These are phyloP conservation scores for Bucco capensis DNA, from an alignment of 2,113 vertebrate genomes.

Conservation along the genomic window DNA sequence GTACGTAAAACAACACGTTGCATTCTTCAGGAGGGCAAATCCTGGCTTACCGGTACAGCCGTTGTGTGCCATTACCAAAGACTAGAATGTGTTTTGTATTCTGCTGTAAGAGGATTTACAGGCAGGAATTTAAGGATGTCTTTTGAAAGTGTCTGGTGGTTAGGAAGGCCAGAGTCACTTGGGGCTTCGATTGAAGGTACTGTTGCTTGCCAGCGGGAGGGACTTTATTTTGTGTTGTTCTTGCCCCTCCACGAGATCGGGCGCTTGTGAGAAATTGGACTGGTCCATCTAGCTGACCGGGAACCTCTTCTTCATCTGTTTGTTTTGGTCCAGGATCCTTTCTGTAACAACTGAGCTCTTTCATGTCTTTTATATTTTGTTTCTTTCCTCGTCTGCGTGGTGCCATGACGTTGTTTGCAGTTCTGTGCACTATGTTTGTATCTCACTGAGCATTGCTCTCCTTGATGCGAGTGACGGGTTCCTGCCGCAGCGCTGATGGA, in stretches of 20 bases:
- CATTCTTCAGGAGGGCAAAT: neutral
- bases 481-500: neutral
- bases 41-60: rapidly evolving
- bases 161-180: neutral
- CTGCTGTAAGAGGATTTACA: neutral
- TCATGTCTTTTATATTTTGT: rapidly evolving
- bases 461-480: rapidly evolving
- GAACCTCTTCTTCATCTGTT: neutral
- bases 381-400: rapidly evolving
- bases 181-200: neutral
- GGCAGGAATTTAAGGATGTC: rapidly evolving
- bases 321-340: neutral
- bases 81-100: rapidly evolving
- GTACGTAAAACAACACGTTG: rapidly evolving
- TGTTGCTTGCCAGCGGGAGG: neutral
- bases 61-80: rapidly evolving
- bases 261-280: rapidly evolving
- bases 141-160: neutral
- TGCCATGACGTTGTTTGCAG: neutral
- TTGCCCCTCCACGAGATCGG: rapidly evolving
- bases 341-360: rapidly evolving
- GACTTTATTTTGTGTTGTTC: neutral
- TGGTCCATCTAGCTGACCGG: neutral
- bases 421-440: rapidly evolving
- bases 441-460: rapidly evolving